phyloP scores from a whole-genome alignment of 2,888 invertebrate species.

The Mamestra brassicae region DNA sequence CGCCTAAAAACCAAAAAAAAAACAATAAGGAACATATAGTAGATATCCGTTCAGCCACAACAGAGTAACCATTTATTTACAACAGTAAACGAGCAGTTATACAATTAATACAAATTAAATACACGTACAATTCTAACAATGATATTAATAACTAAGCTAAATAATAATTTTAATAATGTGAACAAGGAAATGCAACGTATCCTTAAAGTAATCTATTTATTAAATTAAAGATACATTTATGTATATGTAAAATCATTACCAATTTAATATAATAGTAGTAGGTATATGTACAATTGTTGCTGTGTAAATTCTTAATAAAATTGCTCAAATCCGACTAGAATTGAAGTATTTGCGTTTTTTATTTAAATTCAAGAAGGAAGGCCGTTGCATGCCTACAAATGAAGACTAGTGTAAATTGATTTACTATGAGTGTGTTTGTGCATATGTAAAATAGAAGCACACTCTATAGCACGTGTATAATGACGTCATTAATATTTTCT shows the following conservation, averaged over 20 bases:
- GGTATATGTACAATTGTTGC: not conserved
- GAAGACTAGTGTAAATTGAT: constrained; percentile 2
- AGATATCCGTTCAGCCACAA: no score
- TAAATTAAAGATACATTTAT: not conserved
- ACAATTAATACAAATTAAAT: not conserved
- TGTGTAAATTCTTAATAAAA: not conserved
- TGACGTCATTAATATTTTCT: constrained; percentile 31
- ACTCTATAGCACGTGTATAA: not conserved
- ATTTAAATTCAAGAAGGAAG: constrained; percentile 13
- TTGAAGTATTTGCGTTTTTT: constrained; percentile 4
- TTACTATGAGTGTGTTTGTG: not conserved
- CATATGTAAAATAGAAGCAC: not conserved
- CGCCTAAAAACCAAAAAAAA: no score
- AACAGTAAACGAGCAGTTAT: not conserved
- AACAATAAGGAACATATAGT: no score
- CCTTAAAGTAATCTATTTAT: constrained; percentile 5
- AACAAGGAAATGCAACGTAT: constrained; percentile 24
- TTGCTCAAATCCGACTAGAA: not conserved
- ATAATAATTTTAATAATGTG: not conserved
- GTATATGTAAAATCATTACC: not conserved
- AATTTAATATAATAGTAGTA: not conserved
- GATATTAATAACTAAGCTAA: not conserved
- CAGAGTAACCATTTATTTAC: no score
- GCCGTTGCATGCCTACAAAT: constrained; percentile 1
- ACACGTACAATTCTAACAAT: not conserved